Conservation (phyloP, 1,140 invertebrate species). For the Delia radicum region DNA sequence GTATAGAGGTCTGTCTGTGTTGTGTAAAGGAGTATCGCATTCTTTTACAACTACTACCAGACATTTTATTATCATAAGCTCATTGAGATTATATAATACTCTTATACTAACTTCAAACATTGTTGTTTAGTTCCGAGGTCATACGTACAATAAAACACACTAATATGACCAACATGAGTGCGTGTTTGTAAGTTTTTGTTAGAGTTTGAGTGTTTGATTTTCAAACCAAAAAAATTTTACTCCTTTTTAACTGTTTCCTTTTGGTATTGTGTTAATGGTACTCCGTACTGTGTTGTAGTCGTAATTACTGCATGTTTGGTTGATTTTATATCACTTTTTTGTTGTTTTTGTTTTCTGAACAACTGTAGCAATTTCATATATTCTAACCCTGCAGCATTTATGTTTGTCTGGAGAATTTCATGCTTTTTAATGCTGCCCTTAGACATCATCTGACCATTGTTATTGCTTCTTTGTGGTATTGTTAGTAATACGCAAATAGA, state of each 20-base stretch:
- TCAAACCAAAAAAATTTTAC: not conserved
- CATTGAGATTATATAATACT: constrained; percentile 2
- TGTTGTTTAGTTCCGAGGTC: not conserved
- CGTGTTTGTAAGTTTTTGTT: not conserved
- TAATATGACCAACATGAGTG: not conserved
- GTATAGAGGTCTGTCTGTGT: not conserved
- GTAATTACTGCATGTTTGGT: not conserved
- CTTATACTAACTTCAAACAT: not conserved
- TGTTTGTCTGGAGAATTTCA: constrained; percentile 11
- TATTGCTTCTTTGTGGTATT: constrained; percentile 20
- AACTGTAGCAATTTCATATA: constrained; percentile 8
- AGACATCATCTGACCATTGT: constrained; percentile 18
- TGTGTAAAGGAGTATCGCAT: not conserved
- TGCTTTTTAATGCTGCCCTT: not conserved
- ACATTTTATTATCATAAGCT: not conserved
- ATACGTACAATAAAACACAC: not conserved
- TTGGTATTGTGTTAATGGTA: not conserved
- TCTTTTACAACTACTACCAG: not conserved
- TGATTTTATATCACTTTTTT: not conserved
- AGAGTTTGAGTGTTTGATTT: not conserved
- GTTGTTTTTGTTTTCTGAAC: not conserved
- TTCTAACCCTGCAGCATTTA: constrained; percentile 6
- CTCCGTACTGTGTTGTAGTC: not conserved
- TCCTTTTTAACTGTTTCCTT: not conserved
- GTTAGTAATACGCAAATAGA: not conserved